These are phyloP conservation scores for Phalacrocorax pelagicus DNA, from an alignment of 2,113 vertebrate species.

Conservation along the genomic window DNA sequence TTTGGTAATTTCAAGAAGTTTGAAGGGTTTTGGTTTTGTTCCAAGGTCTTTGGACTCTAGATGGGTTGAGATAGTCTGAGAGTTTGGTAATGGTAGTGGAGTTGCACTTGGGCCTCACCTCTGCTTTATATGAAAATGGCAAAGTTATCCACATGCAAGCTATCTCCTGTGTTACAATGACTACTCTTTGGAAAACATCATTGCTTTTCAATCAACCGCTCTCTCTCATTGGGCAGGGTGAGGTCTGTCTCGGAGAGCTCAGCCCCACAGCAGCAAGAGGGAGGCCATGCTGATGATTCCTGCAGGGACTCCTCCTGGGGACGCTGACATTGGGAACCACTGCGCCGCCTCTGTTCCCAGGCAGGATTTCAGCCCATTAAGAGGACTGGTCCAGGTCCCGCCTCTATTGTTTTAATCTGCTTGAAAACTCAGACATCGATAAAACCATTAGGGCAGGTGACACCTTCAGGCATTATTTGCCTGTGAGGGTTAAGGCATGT, in stretches of 20 bases:
- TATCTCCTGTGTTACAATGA: background rate
- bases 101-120: background rate
- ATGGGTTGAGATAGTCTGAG: background rate
- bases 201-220: background rate
- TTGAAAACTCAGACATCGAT: background rate
- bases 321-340: background rate
- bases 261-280: background rate
- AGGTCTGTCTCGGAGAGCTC: background rate
- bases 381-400: background rate
- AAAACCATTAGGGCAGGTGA: background rate
- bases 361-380: background rate
- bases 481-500: background rate
- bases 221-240: background rate
- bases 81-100: background rate
- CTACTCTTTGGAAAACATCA: background rate
- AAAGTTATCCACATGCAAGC: background rate
- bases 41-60: background rate
- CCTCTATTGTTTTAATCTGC: background rate
- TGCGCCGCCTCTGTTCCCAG: background rate
- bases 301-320: rapidly evolving
- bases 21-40: background rate
- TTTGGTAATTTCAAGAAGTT: background rate
- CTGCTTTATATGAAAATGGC: background rate
- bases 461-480: background rate
- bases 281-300: background rate